These are phyloP conservation scores for Calosoma granatense DNA, from an alignment of 1,140 invertebrate species.

Conservation along the genomic window DNA sequence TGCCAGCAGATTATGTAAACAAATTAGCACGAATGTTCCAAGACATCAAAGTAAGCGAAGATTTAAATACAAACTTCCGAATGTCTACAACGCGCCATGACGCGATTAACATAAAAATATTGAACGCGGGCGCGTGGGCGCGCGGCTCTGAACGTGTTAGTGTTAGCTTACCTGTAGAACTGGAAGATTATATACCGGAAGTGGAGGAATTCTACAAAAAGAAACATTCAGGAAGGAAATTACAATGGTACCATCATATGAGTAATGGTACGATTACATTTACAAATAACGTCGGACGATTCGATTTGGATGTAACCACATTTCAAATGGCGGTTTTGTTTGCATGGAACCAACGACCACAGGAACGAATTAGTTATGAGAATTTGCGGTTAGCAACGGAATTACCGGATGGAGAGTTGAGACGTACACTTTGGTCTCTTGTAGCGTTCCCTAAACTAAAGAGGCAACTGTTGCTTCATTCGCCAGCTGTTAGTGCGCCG, in stretches of 20 bases:
- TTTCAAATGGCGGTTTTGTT: constrained; percentile 99
- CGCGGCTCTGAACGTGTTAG: constrained; percentile 87
- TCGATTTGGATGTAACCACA: constrained; percentile 97
- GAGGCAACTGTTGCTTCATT: constrained; percentile 76
- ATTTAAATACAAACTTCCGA: constrained; percentile 91
- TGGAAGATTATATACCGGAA: constrained; percentile 98
- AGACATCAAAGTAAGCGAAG: constrained; percentile 98
- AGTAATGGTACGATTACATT: constrained; percentile 98
- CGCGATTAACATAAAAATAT: constrained; percentile 83
- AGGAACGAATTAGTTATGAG: constrained; percentile 89
- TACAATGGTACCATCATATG: constrained; percentile 98
- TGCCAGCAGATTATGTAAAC: constrained; percentile 99
- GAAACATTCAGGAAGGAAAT: constrained; percentile 95
- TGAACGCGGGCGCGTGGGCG: constrained; percentile 98
- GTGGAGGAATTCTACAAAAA: constrained; percentile 91
- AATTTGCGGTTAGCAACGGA: constrained; percentile 93
- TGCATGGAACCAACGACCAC: constrained; percentile 93
- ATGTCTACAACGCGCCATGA: constrained; percentile 54
- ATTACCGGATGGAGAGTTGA: constrained; percentile 85
- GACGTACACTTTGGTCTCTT: constrained; percentile 93
- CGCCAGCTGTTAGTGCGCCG: constrained; percentile 66
- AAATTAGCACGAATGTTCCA: constrained; percentile 96
- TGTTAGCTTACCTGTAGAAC: constrained; percentile 89
- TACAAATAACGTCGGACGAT: constrained; percentile 83
- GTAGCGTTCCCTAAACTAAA: constrained; percentile 97